Evolutionary conservation across 2,888 invertebrate genomes (phyloP).

Genomic region (Cataglyphis albicans): DNA sequence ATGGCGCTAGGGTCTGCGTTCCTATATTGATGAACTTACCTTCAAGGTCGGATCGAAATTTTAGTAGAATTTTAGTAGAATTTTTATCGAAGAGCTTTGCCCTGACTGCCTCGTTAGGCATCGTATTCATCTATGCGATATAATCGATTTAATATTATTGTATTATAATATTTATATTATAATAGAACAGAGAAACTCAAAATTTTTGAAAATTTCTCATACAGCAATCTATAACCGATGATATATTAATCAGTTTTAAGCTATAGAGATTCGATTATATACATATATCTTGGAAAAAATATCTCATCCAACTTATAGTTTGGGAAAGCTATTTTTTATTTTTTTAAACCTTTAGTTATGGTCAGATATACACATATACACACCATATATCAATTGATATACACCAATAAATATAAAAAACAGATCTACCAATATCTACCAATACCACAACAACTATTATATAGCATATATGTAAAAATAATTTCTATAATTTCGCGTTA

Average conservation of each 20-base stretch:
- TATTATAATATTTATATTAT: neutral
- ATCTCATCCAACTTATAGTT: neutral
- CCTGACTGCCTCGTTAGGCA: slow-evolving; percentile 59
- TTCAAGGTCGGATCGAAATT: slow-evolving; percentile 64
- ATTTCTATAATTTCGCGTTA: neutral
- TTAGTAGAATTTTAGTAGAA: slow-evolving; percentile 63
- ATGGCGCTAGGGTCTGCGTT: slow-evolving; percentile 47
- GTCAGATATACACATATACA: neutral
- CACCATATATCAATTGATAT: neutral
- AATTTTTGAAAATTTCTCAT: neutral
- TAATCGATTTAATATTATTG: neutral
- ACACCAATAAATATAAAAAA: neutral
- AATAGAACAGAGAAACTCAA: neutral
- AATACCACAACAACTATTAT: neutral
- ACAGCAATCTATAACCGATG: neutral
- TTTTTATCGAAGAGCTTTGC: slow-evolving; percentile 64
- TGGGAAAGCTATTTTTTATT: neutral
- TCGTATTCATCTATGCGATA: neutral
- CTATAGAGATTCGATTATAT: neutral
- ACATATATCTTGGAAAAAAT: neutral
- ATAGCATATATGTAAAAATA: neutral
- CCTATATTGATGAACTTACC: slow-evolving; percentile 58
- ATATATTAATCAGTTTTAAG: neutral
- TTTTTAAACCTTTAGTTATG: neutral
- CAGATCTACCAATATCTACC: too few species aligned